Evolutionary conservation across 1,140 invertebrate species (phyloP), one percentile per base, ranked within the genome.

Genomic region (Caenorhabditis tropicalis): DNA sequence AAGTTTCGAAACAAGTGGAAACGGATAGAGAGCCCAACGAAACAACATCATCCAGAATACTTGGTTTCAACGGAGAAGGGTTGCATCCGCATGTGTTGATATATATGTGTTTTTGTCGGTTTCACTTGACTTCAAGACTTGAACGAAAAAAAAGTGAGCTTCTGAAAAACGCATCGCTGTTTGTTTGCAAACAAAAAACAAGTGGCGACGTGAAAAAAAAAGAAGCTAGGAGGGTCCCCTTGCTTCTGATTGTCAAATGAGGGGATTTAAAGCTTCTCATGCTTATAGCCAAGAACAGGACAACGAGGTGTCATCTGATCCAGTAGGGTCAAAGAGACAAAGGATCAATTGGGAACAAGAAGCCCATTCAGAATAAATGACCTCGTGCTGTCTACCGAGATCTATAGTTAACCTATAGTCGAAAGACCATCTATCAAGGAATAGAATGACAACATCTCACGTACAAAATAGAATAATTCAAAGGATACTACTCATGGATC

Each of bases 121-220:
- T n/a, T 33, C 12, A 65, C 58, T 65, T 65, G 58, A 65, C 29
- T 65, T 33, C 29, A n/a, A 65, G 31, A 29, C 53, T 56, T 24
- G n/a, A n/a, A n/a, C n/a, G n/a, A 51, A 51, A 51, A 65, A 65
- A 36, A 65, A 65, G 31, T 36, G 58, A n/a, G 58, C 58, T 33
- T 33, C 31, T 65, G 29, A 33, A 65, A n/a, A 65, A 65, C 58
- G 58, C 15, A 1, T 31, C 36, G 36, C n/a, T 39, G 33, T 39
- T 74, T 74, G 24, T 43, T 74, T 74, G 33, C 65, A 46, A 74
- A 74, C 65, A 74, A 74, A 74, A 74, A 74, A 74, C 33, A 16
- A 43, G 65, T 74, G 65, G 65, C n/a, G 36, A 43, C 19, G 58
- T 43, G n/a, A 74, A 43, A 15, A 19, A 74, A n/a, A 15, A 74